Evolutionary conservation across 2,888 invertebrate species (phyloP), one percentile per base, ranked within the genome.

Genomic region (Tolmerus cingulatus): DNA sequence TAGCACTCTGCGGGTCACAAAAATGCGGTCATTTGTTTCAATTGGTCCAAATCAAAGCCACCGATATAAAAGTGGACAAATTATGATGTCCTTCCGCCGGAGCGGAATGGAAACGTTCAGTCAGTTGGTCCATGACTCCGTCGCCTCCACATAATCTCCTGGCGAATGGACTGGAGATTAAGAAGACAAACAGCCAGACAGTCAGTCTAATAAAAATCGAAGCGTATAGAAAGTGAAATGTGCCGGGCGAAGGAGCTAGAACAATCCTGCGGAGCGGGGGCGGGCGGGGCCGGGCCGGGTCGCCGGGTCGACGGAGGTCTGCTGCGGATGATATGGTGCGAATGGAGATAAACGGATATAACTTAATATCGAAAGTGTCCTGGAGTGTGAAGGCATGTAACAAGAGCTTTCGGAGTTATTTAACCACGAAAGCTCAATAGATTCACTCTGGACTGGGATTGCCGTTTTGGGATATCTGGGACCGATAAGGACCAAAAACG

Each of bases 111-210:
- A 78, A 40, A 40, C 78, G 19, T 37, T 37, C 37, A 46, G 43
- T 78, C 40, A 78, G 43, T 37, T 19, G 78, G 78, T 78, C 43
- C 78, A 78, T 78, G 78, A 78, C 37, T 76, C 34, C 43, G 66
- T 40, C 37, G 78, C 43, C 14, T 23, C 43, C 78, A 78, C 43
- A 81, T 81, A 81, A 81, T 81, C 81, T 55, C 19, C 55, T 81
- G 34, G 46, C 55, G 81, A 81, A 81, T 81, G 81, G 81, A 55
- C 51, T 27, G 51, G 55, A 81, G 81, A 81, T 81, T 81, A 81
- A 81, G 81, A 81, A 81, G 81, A 81, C 81, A 81, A 81, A 81
- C 55, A 81, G 51, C 81, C 55, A 81, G 81, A 81, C 81, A 81
- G 81, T 37, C 76, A 51, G 55, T 55, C 81, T 81, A 81, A 81